A percentile compares a stretch with the other conserved stretches of the same genome.
Conservation (phyloP, 2,888 invertebrate genomes). For the Drosophila paramelanica region DNA sequence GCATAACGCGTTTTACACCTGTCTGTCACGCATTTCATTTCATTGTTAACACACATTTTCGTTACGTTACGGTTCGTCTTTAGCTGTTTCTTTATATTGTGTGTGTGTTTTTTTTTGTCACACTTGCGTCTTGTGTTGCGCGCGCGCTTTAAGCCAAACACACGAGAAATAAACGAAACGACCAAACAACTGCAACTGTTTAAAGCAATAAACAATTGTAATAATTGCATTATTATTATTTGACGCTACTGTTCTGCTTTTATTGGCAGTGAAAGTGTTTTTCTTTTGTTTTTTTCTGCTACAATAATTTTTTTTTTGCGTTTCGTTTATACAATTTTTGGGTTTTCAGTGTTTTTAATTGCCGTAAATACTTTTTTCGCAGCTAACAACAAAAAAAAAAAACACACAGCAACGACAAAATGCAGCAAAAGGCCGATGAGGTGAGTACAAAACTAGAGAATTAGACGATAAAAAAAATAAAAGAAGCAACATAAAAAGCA, state of each 20-base stretch:
- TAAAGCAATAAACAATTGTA: constrained; percentile 45
- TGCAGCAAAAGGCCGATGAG: constrained; percentile 73
- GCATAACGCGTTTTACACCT: constrained; percentile 40
- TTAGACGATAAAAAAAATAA: background rate
- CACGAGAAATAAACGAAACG: constrained; percentile 10
- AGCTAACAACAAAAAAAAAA: constrained; percentile 20
- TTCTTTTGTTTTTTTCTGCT: constrained; percentile 15
- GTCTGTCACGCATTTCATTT: constrained; percentile 29
- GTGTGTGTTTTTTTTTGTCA: constrained; percentile 10
- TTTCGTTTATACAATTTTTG: constrained; percentile 25
- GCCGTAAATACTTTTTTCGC: constrained; percentile 40
- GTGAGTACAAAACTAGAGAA: constrained; percentile 43
- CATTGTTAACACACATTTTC: constrained; percentile 30
- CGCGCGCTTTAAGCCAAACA: constrained; percentile 46
- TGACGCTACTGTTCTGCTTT: constrained; percentile 36
- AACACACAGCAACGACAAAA: constrained; percentile 36
- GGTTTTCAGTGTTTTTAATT: constrained; percentile 39
- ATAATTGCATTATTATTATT: constrained; percentile 41
- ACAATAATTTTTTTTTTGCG: constrained; percentile 11
- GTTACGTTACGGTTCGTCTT: constrained; percentile 39
- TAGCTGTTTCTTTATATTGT: constrained; percentile 16
- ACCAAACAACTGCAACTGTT: constrained; percentile 29
- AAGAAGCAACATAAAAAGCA: background rate
- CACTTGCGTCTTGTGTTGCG: constrained; percentile 42
- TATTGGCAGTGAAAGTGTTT: constrained; percentile 52